Evolutionary conservation across 2,888 invertebrate species (phyloP).

Genomic region (Lissocephala sabroskyi): DNA sequence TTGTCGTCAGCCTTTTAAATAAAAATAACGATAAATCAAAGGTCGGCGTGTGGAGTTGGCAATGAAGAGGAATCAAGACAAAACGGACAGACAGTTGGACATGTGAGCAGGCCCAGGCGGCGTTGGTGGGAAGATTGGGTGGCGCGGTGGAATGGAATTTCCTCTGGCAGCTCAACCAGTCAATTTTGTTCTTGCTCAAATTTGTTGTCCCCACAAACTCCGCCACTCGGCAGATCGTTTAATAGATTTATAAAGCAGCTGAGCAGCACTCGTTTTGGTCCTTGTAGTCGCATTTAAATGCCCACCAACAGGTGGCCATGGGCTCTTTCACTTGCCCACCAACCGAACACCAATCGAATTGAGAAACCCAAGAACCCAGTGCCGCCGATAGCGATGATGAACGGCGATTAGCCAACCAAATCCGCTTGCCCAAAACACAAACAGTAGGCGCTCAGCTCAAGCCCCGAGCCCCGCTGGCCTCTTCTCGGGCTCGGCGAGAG

Average conservation of each 20-base stretch:
- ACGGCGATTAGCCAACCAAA: constrained; percentile 38
- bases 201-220: constrained; percentile 18
- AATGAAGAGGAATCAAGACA: no score
- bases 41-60: constrained; percentile 24
- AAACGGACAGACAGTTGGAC: neutral
- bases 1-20: constrained; percentile 66
- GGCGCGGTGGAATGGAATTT: constrained; percentile 6
- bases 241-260: no score
- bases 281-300: no score
- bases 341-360: no score
- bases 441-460: neutral
- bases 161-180: neutral
- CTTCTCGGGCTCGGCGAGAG: no score
- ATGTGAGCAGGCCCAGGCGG: neutral
- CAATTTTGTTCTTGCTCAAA: constrained; percentile 10
- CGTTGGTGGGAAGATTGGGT: neutral
- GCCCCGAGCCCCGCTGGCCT: no score
- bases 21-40: constrained; percentile 63
- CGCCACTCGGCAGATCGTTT: no score
- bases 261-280: no score
- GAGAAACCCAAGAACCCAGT: no score
- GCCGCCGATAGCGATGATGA: constrained; percentile 27
- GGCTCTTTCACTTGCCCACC: neutral
- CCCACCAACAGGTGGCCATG: constrained; percentile 14
- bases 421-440: constrained; percentile 30